These are phyloP conservation scores for Galago senegalensis DNA, from an alignment of 2,797 vertebrate species.

Conservation along the genomic window DNA sequence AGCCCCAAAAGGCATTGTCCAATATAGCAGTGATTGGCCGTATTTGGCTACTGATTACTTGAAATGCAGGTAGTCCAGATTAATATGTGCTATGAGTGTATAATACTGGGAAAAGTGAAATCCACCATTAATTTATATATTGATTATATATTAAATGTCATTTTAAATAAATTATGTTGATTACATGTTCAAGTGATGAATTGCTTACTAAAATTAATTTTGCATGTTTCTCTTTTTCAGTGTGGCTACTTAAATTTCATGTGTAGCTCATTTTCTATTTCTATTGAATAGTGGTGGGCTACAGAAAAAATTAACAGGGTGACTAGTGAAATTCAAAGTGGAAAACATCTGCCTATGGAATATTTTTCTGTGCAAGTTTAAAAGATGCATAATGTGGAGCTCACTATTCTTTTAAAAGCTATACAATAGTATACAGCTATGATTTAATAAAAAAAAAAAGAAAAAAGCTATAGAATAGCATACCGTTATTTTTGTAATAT, in stretches of 20 bases:
- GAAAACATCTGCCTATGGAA: background rate
- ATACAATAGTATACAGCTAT: background rate
- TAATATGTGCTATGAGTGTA: background rate
- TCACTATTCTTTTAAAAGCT: background rate
- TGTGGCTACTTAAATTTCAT: background rate
- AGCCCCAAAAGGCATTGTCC: background rate
- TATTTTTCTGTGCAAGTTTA: background rate
- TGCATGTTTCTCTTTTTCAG: background rate
- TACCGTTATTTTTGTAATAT: background rate
- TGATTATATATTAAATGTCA: background rate
- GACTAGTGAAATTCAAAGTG: background rate
- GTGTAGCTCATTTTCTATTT: background rate
- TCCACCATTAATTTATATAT: background rate
- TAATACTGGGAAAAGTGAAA: background rate
- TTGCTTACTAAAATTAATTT: background rate
- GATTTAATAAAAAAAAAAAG: background rate
- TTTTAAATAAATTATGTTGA: background rate
- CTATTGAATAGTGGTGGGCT: background rate
- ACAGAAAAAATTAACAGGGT: background rate
- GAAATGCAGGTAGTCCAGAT: background rate
- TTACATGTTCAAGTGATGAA: background rate
- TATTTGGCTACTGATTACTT: background rate
- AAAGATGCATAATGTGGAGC: background rate
- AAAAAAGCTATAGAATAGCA: background rate
- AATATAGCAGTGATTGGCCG: background rate